Conservation (phyloP, 2,797 vertebrate genomes). For the Dryobates pubescens region DNA sequence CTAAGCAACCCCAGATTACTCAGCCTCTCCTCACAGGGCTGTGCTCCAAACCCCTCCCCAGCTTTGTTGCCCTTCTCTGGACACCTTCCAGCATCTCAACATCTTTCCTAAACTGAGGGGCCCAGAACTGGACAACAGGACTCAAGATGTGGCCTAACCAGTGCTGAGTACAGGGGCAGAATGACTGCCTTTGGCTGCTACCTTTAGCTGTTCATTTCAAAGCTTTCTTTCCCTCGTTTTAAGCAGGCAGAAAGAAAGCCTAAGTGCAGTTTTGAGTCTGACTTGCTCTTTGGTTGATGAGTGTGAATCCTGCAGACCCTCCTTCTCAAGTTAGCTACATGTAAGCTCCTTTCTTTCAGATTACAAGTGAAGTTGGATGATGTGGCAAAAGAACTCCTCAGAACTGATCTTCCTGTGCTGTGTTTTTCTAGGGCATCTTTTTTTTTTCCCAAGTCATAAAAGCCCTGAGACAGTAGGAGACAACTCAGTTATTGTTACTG, state of each 20-base stretch:
- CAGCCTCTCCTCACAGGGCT: too few species aligned
- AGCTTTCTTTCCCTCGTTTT: background rate
- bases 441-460: background rate
- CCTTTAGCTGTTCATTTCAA: slow-evolving; percentile 1
- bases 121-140: too few species aligned
- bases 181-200: background rate
- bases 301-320: background rate
- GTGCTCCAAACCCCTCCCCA: too few species aligned
- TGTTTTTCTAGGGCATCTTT: background rate
- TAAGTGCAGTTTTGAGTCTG: background rate
- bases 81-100: too few species aligned
- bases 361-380: background rate
- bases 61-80: too few species aligned
- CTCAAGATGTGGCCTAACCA: too few species aligned
- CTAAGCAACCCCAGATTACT: too few species aligned
- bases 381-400: background rate
- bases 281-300: background rate
- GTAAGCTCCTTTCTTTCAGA: background rate
- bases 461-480: background rate
- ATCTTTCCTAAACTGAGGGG: too few species aligned
- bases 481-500: slow-evolving; percentile 11
- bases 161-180: too few species aligned
- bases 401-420: background rate
- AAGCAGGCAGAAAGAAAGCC: background rate
- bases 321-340: background rate